Evolutionary conservation across 37 sponge, comb jelly and placozoan species (phyloP), one percentile per base, ranked within the genome.

Genomic region (Axinella damicornis): DNA sequence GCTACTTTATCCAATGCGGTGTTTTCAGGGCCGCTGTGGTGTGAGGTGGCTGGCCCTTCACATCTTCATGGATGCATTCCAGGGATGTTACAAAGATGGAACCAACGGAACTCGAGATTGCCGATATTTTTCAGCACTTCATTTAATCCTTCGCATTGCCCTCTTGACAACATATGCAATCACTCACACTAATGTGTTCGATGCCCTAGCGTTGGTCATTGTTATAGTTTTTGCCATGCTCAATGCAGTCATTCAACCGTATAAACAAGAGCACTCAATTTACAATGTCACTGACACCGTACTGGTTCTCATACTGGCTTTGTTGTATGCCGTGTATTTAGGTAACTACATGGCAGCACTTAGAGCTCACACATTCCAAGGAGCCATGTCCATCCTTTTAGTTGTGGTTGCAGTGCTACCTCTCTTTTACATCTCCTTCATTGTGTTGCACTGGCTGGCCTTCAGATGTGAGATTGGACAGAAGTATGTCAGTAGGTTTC

Each of bases 31-130:
- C 11, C n/a, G 24, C 33, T 61, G 24, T 77, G 40, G 18, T 14
- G 6, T 77, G 5, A 55, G 27, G 13, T 30, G 57, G 54, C 27
- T 5, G 1, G 20, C 21, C 36, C 64, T 77, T 57, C 41, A 65
- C 22, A 63, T 62, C 13, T 79, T 92, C 30, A 27, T 92, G 12
- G 79, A 83, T 52, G 60, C 58, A 4, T 87, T 87, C 73, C 75
- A 87, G 32, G 84, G 88, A 0, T 87, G 87, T 40, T 92, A 83
- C 54, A 64, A 82, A 38, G 84, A 92, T 79, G 80, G 87, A 22
- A 79, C 64, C 15, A 53, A 86, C 84, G 72, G 82, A 22, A 31
- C 41, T 14, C n/a, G 60, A 25, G 77, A 87, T 46, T 79, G 60
- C 40, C 63, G 84, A 12, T 92, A 65, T 41, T 87, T 92, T 83